phyloP scores from a whole-genome alignment of 2,113 vertebrate species.

The Oceanodroma tethys region DNA sequence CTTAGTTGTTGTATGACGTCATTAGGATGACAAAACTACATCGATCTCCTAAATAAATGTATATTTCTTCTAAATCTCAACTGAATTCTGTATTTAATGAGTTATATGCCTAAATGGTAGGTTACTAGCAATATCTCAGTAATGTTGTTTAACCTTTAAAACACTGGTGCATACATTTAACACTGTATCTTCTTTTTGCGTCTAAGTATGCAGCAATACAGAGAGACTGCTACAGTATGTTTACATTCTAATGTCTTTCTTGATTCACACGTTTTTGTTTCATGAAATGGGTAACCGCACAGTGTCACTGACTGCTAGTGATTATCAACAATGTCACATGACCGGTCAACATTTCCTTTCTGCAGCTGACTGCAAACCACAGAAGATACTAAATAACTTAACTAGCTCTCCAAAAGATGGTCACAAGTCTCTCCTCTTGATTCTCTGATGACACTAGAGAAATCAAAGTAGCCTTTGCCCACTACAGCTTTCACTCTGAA shows the following conservation, averaged over 20 bases:
- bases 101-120: not conserved
- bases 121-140: not conserved
- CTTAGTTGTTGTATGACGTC: not conserved
- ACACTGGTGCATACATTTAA: not conserved
- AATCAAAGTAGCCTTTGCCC: not conserved
- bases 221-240: not conserved
- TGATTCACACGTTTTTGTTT: not conserved
- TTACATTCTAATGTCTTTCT: not conserved
- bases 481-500: not conserved
- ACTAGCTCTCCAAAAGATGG: not conserved
- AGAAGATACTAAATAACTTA: not conserved
- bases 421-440: not conserved
- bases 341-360: not conserved
- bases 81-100: not conserved
- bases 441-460: not conserved
- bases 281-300: not conserved
- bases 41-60: not conserved
- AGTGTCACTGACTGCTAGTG: not conserved
- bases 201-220: not conserved
- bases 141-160: not conserved
- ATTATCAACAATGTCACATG: not conserved
- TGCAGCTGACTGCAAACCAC: not conserved
- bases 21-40: not conserved
- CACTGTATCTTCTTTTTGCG: not conserved
- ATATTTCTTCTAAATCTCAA: not conserved